Evolutionary conservation across 2,888 invertebrate species (phyloP).

Genomic region (Eristalis intricaria): DNA sequence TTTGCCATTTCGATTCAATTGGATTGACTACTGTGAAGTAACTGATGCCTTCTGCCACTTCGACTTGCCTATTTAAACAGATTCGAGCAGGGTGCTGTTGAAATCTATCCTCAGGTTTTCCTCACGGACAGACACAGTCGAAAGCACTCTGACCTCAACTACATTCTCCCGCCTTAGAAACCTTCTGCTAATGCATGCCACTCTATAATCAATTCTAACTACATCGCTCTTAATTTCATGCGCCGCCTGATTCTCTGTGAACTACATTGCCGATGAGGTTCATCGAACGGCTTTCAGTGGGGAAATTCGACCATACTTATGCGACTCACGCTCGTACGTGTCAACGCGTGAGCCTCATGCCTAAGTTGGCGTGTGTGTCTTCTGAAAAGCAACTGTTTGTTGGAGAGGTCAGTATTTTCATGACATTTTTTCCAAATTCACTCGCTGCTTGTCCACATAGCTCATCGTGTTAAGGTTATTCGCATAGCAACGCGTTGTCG

Average conservation of each 20-base stretch:
- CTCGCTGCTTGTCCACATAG: not conserved
- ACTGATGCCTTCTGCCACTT: slow-evolving; percentile 34
- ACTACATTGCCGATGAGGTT: slow-evolving; percentile 53
- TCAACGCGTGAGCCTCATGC: slow-evolving; percentile 56
- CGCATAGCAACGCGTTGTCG: not conserved
- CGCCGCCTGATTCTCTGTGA: slow-evolving; percentile 9
- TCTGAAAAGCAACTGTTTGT: slow-evolving; percentile 16
- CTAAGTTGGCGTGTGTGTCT: slow-evolving; percentile 10
- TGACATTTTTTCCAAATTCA: not conserved
- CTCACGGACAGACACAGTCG: not conserved
- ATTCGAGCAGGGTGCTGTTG: slow-evolving; percentile 4
- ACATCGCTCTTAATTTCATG: slow-evolving; percentile 30
- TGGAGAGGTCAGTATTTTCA: slow-evolving; percentile 54
- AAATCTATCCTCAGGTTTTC: not conserved
- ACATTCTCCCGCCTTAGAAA: slow-evolving; percentile 33
- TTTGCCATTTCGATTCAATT: slow-evolving; percentile 48
- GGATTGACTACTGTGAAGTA: slow-evolving; percentile 22
- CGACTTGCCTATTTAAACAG: slow-evolving; percentile 55
- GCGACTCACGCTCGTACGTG: slow-evolving; percentile 52
- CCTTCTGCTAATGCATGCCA: slow-evolving; percentile 45
- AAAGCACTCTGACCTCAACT: slow-evolving; percentile 8
- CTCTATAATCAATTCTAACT: slow-evolving; percentile 35
- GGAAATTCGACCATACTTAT: slow-evolving; percentile 58
- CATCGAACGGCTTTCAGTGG: slow-evolving; percentile 50
- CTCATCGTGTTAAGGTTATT: not conserved